Percentiles rank a stretch among this genome's conserved stretches.
These are phyloP conservation scores for Drosophila affinis DNA, from an alignment of 2,888 invertebrate genomes.

Conservation along the genomic window DNA sequence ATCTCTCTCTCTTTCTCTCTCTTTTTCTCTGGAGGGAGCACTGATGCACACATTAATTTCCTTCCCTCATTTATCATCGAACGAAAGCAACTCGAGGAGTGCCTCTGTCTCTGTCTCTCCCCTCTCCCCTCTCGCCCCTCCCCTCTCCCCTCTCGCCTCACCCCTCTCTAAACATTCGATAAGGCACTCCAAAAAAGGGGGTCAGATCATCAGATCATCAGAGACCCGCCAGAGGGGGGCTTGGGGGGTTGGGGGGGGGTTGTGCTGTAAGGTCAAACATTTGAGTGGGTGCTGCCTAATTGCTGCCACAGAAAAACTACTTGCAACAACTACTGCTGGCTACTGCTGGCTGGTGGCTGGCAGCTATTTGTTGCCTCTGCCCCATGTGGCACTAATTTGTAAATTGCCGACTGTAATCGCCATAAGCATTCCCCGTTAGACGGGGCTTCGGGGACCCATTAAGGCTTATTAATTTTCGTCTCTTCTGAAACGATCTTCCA, in stretches of 20 bases:
- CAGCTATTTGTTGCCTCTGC: conserved; percentile 44
- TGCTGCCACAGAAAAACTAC: conserved; percentile 20
- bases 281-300: conserved; percentile 41
- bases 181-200: conserved; percentile 32
- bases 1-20: no score
- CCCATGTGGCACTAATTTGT: conserved; percentile 78
- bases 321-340: conserved; percentile 5
- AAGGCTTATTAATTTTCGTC: conserved; percentile 71
- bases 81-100: not conserved
- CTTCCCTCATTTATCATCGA: not conserved
- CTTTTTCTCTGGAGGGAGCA: not conserved
- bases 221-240: conserved; percentile 1
- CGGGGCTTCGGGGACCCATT: conserved; percentile 40
- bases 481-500: conserved; percentile 13
- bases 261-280: conserved; percentile 20
- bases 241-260: not conserved
- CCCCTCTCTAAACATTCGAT: not conserved
- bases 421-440: conserved; percentile 53
- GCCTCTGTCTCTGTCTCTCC: not conserved
- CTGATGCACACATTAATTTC: not conserved
- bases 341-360: conserved; percentile 4
- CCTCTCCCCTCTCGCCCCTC: not conserved
- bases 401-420: conserved; percentile 76
- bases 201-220: conserved; percentile 12
- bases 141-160: not conserved